Base-by-base conservation (phyloP, 1,140 invertebrate genomes). In the Zaprionus davidi region DNA sequence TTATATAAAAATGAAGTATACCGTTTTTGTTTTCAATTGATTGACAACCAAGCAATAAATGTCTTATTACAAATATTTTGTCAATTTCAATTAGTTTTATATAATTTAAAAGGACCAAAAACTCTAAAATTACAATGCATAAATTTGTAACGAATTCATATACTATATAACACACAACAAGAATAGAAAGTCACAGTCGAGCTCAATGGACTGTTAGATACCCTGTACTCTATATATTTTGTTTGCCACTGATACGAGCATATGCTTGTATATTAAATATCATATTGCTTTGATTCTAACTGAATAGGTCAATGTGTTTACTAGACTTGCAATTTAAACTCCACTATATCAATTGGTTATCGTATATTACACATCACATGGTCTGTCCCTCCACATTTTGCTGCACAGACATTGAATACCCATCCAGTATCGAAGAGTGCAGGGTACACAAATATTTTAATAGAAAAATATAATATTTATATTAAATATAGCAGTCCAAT, bases 21-120 rank as follows among this genome's bases (percentile, higher is more conserved):
- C 22, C 22, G 1, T 26, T 41, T 55, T 55, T 7, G 5, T 17
- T 46, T 41, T n/a, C 46, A 26, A 34, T 55, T 57, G 31, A 46
- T 66, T 41, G 20, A 24, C 36, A 17, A 34, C 26, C 41, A 46
- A 46, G 41, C 41, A 46, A 46, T 15, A 20, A 65, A 65, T 26
- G 20, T 51, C 46, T 20, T 24, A 51, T 20, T 49, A 49, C 41
- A 51, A 22, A 51, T 51, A 22, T 51, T 51, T 51, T 51, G 17
- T 65, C 51, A 65, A 56, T 34, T 68, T 81, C 41, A 38, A 44
- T 74, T 84, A 26, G 64, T 68, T 85, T 82, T 53, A 34, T 76
- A 78, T 87, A 44, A 71, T 88, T 88, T 88, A 46, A 70, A 88
- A 76, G 81, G 85, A 88, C 85, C 85, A 88, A 88, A 72, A 66